Base-by-base conservation (phyloP, 1,140 invertebrate species). In the Hydropsyche tenuis region DNA sequence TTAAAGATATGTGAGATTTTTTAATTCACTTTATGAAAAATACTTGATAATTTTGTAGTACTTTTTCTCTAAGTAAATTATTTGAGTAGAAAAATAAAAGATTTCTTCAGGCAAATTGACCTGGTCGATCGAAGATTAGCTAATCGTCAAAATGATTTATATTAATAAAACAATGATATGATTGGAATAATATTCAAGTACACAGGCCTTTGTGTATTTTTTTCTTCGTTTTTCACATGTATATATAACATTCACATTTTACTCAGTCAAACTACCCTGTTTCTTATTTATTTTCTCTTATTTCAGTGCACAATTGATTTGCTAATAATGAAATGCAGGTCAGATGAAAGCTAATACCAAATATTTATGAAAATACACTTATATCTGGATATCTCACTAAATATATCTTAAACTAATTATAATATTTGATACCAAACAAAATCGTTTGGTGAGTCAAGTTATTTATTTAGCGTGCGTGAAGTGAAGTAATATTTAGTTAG, bases 121-220 rank as follows among this genome's bases (percentile, higher is more conserved):
- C 75, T 77, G 75, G 75, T 77, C 75, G 75, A 72, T 77, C 75
- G 75, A 74, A 73, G 75, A 76, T 73, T 76, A 76, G 75, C 72
- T 76, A 76, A 76, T 76, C 60, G 60, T 76, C 72, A 73, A 37
- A 37, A 73, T 73, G 68, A 73, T 30, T n/a, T 66, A 43, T 66
- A 72, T 37, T 65, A 56, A 43, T 42, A 72, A 68, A 75, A 69
- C 51, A 23, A 66, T 76, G 72, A 77, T 70, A 70, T 66, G 48
- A 73, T 74, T 77, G 75, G 75, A 77, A 77, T 77, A 74, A 65
- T 75, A 37, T 37, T 37, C 9, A 23, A 72, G 69, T 77, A 77
- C 75, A 77, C 75, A 74, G 75, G 75, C 75, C 75, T 72, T 76
- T 60, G 22, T 27, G 22, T 60, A 60, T 23, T 22, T 60, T 37